Evolutionary conservation across 2,797 vertebrate species (phyloP).

Genomic region (Alca torda): DNA sequence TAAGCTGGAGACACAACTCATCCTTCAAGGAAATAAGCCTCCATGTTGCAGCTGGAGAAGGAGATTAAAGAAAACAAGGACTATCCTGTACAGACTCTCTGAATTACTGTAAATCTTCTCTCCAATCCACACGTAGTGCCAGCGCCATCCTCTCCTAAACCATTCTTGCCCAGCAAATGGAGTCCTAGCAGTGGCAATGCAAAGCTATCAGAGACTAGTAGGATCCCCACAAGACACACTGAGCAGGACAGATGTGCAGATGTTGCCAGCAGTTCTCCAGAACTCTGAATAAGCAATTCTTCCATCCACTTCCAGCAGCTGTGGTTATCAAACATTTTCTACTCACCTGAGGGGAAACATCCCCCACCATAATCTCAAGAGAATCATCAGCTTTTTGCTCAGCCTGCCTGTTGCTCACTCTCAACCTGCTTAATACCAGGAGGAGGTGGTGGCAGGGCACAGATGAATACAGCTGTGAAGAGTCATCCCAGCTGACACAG

Average conservation of each 20-base stretch:
- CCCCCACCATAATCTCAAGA: background rate
- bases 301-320: background rate
- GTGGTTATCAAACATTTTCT: background rate
- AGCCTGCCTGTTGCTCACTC: background rate
- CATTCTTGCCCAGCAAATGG: background rate
- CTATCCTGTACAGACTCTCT: background rate
- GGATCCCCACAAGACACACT: background rate
- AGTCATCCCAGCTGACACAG: conserved; percentile 12
- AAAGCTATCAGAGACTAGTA: background rate
- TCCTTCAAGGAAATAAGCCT: background rate
- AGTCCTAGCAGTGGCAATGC: background rate
- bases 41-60: background rate
- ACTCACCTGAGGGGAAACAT: accelerated
- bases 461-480: background rate
- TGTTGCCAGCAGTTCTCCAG: background rate
- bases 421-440: background rate
- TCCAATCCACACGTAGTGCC: background rate
- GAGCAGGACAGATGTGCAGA: background rate
- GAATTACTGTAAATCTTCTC: background rate
- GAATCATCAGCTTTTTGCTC: background rate
- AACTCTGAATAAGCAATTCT: background rate
- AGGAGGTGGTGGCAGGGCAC: background rate
- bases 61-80: background rate
- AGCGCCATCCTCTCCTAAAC: background rate
- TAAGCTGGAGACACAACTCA: background rate